These are phyloP conservation scores for Nephrotoma appendiculata DNA, from an alignment of 2,888 invertebrate species.

Conservation along the genomic window DNA sequence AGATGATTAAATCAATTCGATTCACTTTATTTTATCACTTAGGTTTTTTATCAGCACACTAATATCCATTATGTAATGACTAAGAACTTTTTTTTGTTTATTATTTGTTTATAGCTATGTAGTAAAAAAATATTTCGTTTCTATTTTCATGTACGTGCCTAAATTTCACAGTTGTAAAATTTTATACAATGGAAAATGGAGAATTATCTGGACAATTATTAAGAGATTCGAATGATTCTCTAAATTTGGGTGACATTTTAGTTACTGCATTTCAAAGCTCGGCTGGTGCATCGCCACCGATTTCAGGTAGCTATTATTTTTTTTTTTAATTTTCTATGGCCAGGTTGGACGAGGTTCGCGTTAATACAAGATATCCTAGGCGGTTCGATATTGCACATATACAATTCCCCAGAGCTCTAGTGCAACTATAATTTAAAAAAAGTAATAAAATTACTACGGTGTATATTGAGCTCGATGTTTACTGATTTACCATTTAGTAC, in stretches of 20 bases:
- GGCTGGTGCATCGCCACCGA: conserved; percentile 1
- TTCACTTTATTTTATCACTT: not conserved
- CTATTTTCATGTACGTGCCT: not conserved
- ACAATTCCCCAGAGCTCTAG: conserved; percentile 18
- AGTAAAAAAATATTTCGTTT: not conserved
- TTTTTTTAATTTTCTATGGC: not conserved
- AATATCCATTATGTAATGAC: not conserved
- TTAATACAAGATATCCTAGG: conserved; percentile 8
- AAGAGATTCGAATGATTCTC: conserved; percentile 1
- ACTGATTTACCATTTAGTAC: conserved; percentile 24
- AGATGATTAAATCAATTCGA: not conserved
- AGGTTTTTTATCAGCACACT: not conserved
- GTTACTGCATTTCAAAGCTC: conserved; percentile 13
- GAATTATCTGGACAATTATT: conserved; percentile 4
- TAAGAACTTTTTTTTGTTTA: not conserved
- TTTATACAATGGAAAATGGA: conserved; percentile 5
- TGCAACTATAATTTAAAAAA: conserved; percentile 19
- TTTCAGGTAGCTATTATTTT: not conserved
- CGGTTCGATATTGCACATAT: conserved; percentile 17
- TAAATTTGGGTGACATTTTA: conserved; percentile 16
- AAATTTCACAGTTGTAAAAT: not conserved
- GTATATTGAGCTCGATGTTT: not conserved
- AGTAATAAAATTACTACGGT: not conserved
- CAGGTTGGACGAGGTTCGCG: not conserved
- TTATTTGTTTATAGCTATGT: not conserved